Evolutionary conservation across 2,797 vertebrate species (phyloP).

Genomic region (Gallinago solitaria): DNA sequence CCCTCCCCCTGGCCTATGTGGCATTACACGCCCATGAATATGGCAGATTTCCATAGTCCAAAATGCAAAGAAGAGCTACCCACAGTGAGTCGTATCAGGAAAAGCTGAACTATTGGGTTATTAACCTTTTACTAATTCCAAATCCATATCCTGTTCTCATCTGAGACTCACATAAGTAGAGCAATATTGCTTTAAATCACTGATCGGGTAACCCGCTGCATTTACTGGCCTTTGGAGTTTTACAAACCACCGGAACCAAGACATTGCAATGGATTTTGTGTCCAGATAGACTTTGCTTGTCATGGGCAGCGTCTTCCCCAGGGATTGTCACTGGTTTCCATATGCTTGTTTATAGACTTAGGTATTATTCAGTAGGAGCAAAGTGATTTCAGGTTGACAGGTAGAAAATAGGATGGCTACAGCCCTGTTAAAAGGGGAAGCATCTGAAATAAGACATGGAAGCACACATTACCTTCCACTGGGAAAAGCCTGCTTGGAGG

Average conservation of each 20-base stretch:
- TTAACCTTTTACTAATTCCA: not conserved
- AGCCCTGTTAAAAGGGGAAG: not conserved
- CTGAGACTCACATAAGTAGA: not conserved
- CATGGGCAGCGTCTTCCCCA: not conserved
- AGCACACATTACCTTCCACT: not conserved
- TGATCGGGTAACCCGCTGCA: not conserved
- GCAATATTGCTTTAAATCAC: not conserved
- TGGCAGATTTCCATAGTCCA: accelerated
- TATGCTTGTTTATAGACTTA: not conserved
- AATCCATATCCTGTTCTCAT: not conserved
- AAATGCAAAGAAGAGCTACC: not conserved
- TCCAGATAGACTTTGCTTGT: not conserved
- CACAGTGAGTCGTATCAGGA: not conserved
- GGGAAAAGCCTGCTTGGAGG: not conserved
- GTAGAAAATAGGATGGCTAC: not conserved
- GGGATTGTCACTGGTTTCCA: not conserved
- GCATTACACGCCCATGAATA: accelerated
- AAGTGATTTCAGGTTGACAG: not conserved
- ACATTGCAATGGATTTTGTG: not conserved
- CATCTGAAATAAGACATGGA: not conserved
- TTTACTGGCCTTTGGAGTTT: not conserved
- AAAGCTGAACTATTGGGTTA: not conserved
- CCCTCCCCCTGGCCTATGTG: not conserved
- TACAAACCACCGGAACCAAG: not conserved
- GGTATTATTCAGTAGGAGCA: not conserved